Percentiles rank a stretch among this genome's conserved stretches.
These are phyloP conservation scores for Tricholauxania praeusta DNA, from an alignment of 2,888 invertebrate genomes.

Conservation along the genomic window DNA sequence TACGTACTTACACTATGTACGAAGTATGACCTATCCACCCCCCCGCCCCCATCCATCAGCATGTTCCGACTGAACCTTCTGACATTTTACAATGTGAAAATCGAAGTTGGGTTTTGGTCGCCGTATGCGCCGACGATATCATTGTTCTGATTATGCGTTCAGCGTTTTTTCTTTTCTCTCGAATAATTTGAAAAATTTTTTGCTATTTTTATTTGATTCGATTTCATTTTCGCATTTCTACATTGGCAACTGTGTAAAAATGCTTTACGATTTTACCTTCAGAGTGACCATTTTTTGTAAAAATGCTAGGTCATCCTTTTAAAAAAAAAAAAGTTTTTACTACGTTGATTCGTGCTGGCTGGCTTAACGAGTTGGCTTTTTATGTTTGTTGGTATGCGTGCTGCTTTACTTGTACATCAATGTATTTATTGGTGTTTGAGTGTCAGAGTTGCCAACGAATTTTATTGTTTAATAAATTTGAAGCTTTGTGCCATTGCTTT, in stretches of 20 bases:
- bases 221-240: not conserved
- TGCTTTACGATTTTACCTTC: conserved; percentile 33
- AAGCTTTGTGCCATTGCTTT: too few relatives aligned
- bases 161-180: conserved; percentile 54
- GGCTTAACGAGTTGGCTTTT: conserved; percentile 8
- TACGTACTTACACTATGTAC: not conserved
- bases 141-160: conserved; percentile 54
- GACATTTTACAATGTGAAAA: not conserved
- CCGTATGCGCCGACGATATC: not conserved
- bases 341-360: conserved; percentile 4
- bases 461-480: too few relatives aligned
- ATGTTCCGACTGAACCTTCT: not conserved
- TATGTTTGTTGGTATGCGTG: too few relatives aligned
- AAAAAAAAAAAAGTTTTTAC: conserved; percentile 15
- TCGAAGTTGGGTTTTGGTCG: not conserved
- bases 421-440: not conserved
- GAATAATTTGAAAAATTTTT: conserved; percentile 1
- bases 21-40: not conserved
- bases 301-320: conserved; percentile 38
- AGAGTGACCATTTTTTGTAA: conserved; percentile 40
- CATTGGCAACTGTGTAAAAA: conserved; percentile 25
- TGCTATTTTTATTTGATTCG: too few relatives aligned
- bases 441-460: not conserved
- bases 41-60: not conserved
- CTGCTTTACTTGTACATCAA: too few relatives aligned